Conservation (phyloP, 2,113 vertebrate species). For the Copsychus sechellarum region DNA sequence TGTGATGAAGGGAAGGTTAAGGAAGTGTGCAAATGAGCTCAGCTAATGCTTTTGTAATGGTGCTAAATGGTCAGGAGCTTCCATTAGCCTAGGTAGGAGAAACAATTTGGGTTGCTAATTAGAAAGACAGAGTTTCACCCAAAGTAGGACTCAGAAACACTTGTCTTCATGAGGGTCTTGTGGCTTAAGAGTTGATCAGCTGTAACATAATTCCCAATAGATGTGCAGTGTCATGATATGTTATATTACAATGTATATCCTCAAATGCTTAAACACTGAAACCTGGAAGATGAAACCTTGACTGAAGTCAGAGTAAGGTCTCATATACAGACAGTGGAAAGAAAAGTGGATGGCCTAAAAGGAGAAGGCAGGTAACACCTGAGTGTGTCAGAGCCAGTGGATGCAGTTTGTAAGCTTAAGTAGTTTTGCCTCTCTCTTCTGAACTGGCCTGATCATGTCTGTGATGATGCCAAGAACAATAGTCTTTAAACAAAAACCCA, state of each 20-base stretch:
- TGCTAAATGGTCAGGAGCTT: conserved; percentile 1
- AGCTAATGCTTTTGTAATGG: neutral
- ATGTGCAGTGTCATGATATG: neutral
- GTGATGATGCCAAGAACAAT: neutral
- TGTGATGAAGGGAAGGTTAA: neutral
- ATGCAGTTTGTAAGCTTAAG: neutral
- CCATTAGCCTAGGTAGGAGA: neutral
- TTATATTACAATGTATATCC: neutral
- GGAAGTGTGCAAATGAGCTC: neutral
- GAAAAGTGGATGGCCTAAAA: neutral
- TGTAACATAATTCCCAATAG: neutral
- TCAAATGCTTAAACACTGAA: neutral
- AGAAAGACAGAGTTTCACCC: neutral
- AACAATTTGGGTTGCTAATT: neutral
- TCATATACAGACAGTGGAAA: neutral
- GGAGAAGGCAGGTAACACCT: neutral
- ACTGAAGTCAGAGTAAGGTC: neutral
- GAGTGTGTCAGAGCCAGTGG: neutral
- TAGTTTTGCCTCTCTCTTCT: neutral
- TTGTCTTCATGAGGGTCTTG: neutral
- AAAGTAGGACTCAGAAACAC: neutral
- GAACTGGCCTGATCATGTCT: neutral
- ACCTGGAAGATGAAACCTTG: neutral
- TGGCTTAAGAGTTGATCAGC: neutral
- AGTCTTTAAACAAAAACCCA: neutral